Conservation (phyloP, 2,797 vertebrate species). For the Syngnathus acus region DNA sequence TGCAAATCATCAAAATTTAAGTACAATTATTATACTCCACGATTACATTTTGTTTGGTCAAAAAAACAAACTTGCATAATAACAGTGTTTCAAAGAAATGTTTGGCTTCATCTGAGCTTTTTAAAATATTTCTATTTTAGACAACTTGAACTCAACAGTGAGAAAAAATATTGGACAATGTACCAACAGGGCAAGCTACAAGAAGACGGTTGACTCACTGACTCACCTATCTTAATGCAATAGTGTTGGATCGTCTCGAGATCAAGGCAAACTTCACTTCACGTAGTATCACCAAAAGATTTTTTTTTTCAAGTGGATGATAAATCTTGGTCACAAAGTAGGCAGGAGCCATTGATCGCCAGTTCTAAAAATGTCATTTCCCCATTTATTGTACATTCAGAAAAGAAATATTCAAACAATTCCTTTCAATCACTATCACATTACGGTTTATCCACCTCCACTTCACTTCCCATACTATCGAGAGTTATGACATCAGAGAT, state of each 20-base stretch:
- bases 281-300: not conserved
- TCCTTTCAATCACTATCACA: not conserved
- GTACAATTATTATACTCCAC: no score
- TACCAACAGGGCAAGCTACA: no score
- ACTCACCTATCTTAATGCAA: not conserved
- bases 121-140: no score
- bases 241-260: not conserved
- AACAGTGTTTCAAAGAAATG: no score
- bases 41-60: no score
- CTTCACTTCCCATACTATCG: not conserved
- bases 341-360: not conserved
- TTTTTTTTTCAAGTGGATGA: no score
- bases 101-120: no score
- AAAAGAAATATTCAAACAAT: not conserved
- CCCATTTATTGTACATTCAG: not conserved
- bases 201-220: not conserved
- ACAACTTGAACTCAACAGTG: no score
- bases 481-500: not conserved
- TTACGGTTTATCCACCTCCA: not conserved
- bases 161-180: no score
- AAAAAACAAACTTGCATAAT: no score
- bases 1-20: no score
- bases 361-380: not conserved
- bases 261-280: not conserved
- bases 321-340: no score